A percentile compares a stretch with the other conserved stretches of the same genome.
These are phyloP conservation scores for Lethocerus indicus DNA, from an alignment of 1,140 invertebrate species.

Conservation along the genomic window DNA sequence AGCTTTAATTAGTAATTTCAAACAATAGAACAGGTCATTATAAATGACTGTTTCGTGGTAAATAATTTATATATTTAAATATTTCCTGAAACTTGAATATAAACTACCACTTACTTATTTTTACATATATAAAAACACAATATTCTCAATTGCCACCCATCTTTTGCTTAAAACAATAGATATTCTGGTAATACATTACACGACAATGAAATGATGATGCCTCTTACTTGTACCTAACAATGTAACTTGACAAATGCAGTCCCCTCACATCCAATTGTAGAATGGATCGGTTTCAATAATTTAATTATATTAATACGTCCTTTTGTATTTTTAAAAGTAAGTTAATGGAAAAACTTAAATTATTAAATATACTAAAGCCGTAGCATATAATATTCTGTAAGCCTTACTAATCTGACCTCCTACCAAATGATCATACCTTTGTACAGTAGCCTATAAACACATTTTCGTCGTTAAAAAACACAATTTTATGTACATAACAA, in stretches of 20 bases:
- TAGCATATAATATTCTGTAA: slow-evolving; percentile 13
- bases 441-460: slow-evolving; percentile 18
- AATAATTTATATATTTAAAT: no score
- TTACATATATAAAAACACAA: no score
- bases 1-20: no score
- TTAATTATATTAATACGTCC: slow-evolving; percentile 12
- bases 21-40: no score
- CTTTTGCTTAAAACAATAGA: slow-evolving; percentile 6
- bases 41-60: no score
- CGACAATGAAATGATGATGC: slow-evolving; percentile 7
- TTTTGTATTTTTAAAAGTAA: slow-evolving; percentile 18
- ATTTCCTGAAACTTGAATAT: no score
- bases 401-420: slow-evolving; percentile 10
- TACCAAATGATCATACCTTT: slow-evolving; percentile 14
- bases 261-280: slow-evolving; percentile 9
- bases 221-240: slow-evolving; percentile 15
- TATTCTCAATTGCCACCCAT: slow-evolving; percentile 14
- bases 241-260: slow-evolving; percentile 12
- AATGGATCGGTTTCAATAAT: slow-evolving; percentile 15
- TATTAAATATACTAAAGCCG: slow-evolving; percentile 18
- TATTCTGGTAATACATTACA: background rate
- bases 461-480: slow-evolving; percentile 17
- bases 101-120: no score
- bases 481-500: slow-evolving; percentile 19
- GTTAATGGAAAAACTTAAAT: no score